Conservation (phyloP, 2,888 invertebrate genomes). For the Sinelater perroti region DNA sequence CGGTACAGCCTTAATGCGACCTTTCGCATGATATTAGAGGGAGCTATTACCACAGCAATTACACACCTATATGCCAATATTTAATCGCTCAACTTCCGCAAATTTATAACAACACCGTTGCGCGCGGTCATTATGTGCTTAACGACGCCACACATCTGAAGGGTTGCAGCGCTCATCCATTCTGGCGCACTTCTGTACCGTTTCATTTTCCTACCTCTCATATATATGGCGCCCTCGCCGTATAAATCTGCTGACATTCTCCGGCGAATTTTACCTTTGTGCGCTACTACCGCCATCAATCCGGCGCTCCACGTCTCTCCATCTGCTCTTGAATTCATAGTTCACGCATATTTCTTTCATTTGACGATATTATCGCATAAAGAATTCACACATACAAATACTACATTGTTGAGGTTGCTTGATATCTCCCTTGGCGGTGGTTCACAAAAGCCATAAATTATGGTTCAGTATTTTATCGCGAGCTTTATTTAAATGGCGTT, state of each 20-base stretch:
- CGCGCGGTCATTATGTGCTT: slow-evolving; percentile 30
- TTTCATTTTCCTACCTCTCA: slow-evolving; percentile 6
- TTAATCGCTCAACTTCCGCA: slow-evolving; percentile 46
- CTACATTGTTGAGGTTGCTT: no score
- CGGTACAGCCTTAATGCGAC: slow-evolving; percentile 52
- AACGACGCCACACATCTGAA: slow-evolving; percentile 24
- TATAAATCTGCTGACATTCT: slow-evolving; percentile 1
- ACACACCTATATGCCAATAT: slow-evolving; percentile 55
- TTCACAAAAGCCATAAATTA: no score
- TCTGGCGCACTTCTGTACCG: slow-evolving; percentile 10
- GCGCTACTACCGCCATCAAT: no score
- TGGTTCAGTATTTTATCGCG: no score
- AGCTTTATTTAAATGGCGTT: no score
- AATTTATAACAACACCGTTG: slow-evolving; percentile 35
- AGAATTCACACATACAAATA: no score
- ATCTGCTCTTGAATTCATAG: no score
- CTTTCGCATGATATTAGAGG: slow-evolving; percentile 59
- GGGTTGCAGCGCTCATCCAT: slow-evolving; percentile 1
- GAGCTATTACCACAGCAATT: slow-evolving; percentile 56
- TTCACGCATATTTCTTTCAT: no score
- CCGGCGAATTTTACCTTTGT: slow-evolving; percentile 6
- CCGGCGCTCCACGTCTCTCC: no score
- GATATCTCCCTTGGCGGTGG: no score
- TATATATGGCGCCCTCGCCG: slow-evolving; percentile 13
- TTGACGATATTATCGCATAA: no score